A percentile compares a stretch with the other conserved stretches of the same genome.
Evolutionary conservation across 2,888 invertebrate genomes (phyloP).

Genomic region (Linnaemya vulpina): DNA sequence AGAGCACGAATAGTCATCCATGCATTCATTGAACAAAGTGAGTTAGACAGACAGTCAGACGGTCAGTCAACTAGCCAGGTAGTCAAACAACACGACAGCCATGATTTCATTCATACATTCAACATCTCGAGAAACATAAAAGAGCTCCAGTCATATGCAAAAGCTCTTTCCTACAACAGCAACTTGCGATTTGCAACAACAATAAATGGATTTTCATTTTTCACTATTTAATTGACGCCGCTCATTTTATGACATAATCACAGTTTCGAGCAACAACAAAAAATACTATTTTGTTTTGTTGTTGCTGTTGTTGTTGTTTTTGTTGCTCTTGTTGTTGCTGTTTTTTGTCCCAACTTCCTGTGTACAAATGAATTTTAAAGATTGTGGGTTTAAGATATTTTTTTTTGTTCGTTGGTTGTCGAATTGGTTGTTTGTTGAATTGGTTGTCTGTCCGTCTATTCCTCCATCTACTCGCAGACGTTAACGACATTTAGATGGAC

Average conservation of each 20-base stretch:
- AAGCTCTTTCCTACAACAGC: constrained; percentile 42
- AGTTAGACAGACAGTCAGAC: neutral
- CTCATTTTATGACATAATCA: constrained; percentile 71
- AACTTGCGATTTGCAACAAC: constrained; percentile 26
- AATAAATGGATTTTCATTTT: constrained; percentile 65
- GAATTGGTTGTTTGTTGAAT: neutral
- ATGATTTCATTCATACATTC: constrained; percentile 53
- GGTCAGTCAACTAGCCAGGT: neutral
- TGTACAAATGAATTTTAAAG: constrained; percentile 63
- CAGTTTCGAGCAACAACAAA: constrained; percentile 51
- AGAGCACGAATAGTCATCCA: constrained; percentile 31
- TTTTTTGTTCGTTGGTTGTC: neutral
- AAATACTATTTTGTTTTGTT: constrained; percentile 7
- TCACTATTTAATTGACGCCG: constrained; percentile 68
- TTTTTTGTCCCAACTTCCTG: constrained; percentile 65
- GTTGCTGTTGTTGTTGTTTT: constrained; percentile 7
- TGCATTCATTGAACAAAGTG: constrained; percentile 11
- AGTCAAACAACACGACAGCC: neutral
- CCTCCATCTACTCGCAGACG: constrained; percentile 9
- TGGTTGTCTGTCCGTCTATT: neutral
- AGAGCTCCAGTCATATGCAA: constrained; percentile 51
- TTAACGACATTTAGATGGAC: constrained; percentile 18
- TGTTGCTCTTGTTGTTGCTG: constrained; percentile 1
- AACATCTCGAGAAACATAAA: constrained; percentile 10
- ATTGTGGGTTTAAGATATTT: constrained; percentile 61